phyloP scores from a whole-genome alignment of 2,797 vertebrate species.

The Agapornis canus region DNA sequence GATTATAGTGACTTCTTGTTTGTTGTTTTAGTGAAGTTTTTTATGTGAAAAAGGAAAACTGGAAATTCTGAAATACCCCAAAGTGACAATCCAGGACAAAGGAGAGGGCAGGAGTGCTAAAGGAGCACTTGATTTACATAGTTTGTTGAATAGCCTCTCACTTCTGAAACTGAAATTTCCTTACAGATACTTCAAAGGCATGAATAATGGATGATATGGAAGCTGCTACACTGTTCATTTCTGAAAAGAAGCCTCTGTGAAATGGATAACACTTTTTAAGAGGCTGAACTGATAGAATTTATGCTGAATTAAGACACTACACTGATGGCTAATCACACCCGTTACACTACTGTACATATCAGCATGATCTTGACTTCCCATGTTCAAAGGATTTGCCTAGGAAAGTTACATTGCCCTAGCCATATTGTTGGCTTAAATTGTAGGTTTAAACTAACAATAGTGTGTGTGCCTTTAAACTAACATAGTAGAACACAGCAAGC shows the following conservation, averaged over 20 bases:
- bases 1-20: background rate
- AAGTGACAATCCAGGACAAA: background rate
- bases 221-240: background rate
- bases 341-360: background rate
- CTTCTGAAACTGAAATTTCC: background rate
- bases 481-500: background rate
- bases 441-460: background rate
- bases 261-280: background rate
- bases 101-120: background rate
- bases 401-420: background rate
- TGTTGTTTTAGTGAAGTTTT: background rate
- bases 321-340: background rate
- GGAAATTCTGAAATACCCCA: background rate
- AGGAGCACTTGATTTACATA: background rate
- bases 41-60: background rate
- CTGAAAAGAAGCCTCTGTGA: background rate
- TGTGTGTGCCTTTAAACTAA: background rate
- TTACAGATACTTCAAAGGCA: background rate
- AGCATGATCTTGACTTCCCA: background rate
- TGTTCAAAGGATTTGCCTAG: background rate
- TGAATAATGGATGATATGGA: background rate
- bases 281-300: background rate
- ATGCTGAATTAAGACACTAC: background rate
- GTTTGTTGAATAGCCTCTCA: background rate
- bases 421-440: background rate